Evolutionary conservation across 2,888 invertebrate genomes (phyloP).

Genomic region (Thalpophila matura): DNA sequence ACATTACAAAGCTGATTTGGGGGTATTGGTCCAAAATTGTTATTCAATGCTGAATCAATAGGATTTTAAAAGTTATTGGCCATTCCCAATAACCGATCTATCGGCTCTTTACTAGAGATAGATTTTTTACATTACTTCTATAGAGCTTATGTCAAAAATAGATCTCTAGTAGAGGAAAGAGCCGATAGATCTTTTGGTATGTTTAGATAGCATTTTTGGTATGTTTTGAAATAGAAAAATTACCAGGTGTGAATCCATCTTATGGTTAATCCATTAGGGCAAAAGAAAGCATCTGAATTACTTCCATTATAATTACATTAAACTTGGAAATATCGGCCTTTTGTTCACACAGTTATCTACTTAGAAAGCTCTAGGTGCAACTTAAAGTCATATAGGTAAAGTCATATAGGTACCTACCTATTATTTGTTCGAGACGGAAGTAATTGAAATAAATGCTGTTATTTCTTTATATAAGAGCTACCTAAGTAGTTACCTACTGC

Average conservation of each 20-base stretch:
- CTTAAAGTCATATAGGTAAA: too few species aligned
- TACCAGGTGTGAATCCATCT: background rate
- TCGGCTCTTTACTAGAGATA: too few species aligned
- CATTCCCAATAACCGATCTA: too few species aligned
- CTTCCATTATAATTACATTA: slow-evolving; percentile 21
- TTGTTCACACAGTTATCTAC: slow-evolving; percentile 6
- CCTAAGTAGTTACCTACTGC: background rate
- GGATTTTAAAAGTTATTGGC: background rate
- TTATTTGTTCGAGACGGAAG: too few species aligned
- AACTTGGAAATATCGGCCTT: slow-evolving; percentile 16
- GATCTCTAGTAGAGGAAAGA: too few species aligned
- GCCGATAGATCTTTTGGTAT: too few species aligned
- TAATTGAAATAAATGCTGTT: slow-evolving; percentile 20
- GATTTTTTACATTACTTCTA: too few species aligned
- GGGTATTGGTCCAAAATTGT: background rate
- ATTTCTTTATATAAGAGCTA: slow-evolving; percentile 4
- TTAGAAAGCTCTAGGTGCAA: slow-evolving; percentile 22
- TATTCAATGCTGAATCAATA: background rate
- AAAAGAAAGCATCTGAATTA: background rate
- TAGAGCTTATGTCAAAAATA: too few species aligned
- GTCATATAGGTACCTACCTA: background rate
- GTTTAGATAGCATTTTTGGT: too few species aligned
- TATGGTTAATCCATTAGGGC: background rate
- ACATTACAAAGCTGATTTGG: background rate
- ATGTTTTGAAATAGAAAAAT: too few species aligned